Conservation (phyloP, 2,113 vertebrate genomes). For the Phylloscopus trochilus region DNA sequence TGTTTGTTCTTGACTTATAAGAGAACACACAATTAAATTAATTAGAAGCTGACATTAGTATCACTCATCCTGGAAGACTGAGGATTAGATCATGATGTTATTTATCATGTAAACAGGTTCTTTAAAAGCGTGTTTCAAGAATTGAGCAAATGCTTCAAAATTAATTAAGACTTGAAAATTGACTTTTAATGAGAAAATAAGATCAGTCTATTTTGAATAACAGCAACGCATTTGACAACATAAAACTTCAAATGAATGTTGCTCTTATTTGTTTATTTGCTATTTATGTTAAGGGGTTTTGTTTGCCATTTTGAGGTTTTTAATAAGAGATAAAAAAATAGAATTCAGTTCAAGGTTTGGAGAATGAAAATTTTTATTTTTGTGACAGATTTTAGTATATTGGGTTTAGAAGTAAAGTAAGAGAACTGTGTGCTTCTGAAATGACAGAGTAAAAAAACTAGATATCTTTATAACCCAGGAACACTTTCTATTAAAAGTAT, state of each 20-base stretch:
- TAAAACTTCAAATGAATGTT: neutral
- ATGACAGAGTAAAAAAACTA: neutral
- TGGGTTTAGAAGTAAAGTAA: neutral
- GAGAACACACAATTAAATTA: neutral
- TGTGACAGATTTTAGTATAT: neutral
- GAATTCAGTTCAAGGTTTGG: neutral
- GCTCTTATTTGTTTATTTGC: neutral
- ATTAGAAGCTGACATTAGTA: neutral
- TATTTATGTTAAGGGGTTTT: neutral
- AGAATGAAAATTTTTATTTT: neutral
- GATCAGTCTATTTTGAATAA: neutral
- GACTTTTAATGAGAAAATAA: neutral
- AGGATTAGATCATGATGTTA: neutral
- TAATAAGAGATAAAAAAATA: neutral
- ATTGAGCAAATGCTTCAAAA: neutral
- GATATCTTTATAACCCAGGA: neutral
- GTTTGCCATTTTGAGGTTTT: neutral
- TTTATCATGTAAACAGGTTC: neutral
- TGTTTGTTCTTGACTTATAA: constrained; percentile 19
- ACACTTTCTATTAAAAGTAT: neutral
- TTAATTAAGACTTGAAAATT: constrained; percentile 4
- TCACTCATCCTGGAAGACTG: neutral
- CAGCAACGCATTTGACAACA: neutral
- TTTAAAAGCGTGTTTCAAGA: neutral
- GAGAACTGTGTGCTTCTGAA: neutral